Base-by-base conservation (phyloP, 1,140 invertebrate genomes). In the Pissodes strobi region DNA sequence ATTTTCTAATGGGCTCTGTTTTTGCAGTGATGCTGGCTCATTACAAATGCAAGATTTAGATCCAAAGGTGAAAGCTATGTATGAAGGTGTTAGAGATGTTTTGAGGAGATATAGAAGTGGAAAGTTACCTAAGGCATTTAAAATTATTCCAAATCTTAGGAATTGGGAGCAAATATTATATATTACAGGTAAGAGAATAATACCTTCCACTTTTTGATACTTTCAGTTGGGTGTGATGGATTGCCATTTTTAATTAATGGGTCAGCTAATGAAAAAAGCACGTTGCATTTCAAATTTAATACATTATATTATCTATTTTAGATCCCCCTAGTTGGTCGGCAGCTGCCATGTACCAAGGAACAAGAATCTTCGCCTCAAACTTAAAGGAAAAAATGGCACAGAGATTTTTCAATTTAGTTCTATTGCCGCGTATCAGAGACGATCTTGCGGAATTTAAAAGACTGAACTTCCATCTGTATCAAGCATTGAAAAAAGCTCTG, bases 91-190 rank as follows among this genome's bases (percentile, higher is more conserved):
- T 1, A 81, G 89, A 68, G 87, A 93, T 75, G 90, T 98, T 12
- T 80, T 98, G 46, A 81, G 85, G 27, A 91, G 89, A 69, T 99
- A 99, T 79, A 84, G 97, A 52, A 95, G 92, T 80, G 97, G 97
- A 12, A 97, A 97, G 82, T 79, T 99, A 27, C 97, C 97, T 0
- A 99, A 99, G 79, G 95, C 96, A 8, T 99, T 99, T 77, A 99
- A 99, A 84, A 89, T 97, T 67, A 88, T 99, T 62, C 97, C 97
- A 10, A 89, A 86, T 74, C 82, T 98, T 22, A 82, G 84, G 52
- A 98, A 99, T 79, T 99, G 97, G 97, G 96, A 99, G 79, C 94
- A 97, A 81, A 89, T 97, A 68, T 78, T 98, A 6, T 91, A 93
- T 69, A 83, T 98, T 18, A 95, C 92, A 25, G 63, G 62, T 61